phyloP scores from a whole-genome alignment of 2,797 vertebrate species.

The Taeniopygia guttata region DNA sequence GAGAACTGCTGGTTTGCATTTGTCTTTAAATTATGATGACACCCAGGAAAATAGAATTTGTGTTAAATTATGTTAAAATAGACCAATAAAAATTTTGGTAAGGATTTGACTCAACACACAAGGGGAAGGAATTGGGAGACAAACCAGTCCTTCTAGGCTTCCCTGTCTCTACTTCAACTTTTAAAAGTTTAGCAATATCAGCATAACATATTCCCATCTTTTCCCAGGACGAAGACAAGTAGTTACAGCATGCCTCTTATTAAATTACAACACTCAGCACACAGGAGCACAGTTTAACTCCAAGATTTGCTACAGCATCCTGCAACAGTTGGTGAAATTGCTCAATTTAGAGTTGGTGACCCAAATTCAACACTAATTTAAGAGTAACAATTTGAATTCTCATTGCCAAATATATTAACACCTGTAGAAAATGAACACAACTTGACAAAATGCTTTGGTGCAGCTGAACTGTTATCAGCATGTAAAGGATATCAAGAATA shows the following conservation, averaged over 20 bases:
- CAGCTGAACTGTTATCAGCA: slow-evolving; percentile 6
- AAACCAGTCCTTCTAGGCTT: background rate
- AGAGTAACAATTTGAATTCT: slow-evolving; percentile 3
- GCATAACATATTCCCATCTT: background rate
- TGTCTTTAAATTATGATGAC: background rate
- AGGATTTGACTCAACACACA: background rate
- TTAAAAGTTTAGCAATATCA: background rate
- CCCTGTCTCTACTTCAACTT: background rate
- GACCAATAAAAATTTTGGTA: background rate
- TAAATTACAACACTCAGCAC: slow-evolving; percentile 3
- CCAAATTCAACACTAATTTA: background rate
- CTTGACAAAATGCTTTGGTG: slow-evolving; percentile 1
- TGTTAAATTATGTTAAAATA: background rate
- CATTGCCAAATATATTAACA: slow-evolving; percentile 38
- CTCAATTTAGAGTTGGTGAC: slow-evolving; percentile 15
- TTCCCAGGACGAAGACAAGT: background rate
- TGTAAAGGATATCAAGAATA: slow-evolving; percentile 18
- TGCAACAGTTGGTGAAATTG: slow-evolving; percentile 27
- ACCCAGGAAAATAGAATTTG: background rate
- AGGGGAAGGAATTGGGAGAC: background rate
- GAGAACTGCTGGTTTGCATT: background rate
- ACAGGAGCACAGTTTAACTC: background rate
- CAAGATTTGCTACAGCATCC: slow-evolving; percentile 26
- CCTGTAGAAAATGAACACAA: slow-evolving; percentile 24
- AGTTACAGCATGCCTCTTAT: background rate